Percentiles rank a stretch among this genome's conserved stretches.
Conservation (phyloP, 92 coral and sea anemone species). For the Anthopleura xanthogrammica region DNA sequence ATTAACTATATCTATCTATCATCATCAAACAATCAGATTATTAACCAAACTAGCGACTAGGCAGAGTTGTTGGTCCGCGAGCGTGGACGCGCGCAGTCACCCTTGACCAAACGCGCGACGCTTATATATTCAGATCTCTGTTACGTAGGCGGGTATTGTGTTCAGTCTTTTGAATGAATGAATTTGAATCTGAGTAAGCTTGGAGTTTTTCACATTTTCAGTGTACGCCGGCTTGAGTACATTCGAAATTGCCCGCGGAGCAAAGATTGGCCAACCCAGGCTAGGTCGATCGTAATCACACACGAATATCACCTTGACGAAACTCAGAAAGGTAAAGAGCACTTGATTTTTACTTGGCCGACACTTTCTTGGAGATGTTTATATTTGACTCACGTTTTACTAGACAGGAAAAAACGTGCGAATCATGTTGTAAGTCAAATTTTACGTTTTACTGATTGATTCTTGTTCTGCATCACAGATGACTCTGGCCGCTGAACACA, state of each 20-base stretch:
- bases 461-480: slow-evolving; percentile 23
- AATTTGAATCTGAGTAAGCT: slow-evolving; percentile 75
- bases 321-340: slow-evolving; percentile 10
- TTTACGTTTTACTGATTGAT: slow-evolving; percentile 12
- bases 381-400: slow-evolving; percentile 26
- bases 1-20: background rate
- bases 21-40: background rate
- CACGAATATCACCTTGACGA: background rate
- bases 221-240: slow-evolving; percentile 54
- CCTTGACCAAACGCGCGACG: slow-evolving; percentile 33
- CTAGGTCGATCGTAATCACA: slow-evolving; percentile 15
- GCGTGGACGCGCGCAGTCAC: slow-evolving; percentile 27
- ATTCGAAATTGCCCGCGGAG: slow-evolving; percentile 35
- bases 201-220: slow-evolving; percentile 59
- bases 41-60: slow-evolving; percentile 4
- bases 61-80: background rate
- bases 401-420: slow-evolving; percentile 46
- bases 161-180: slow-evolving; percentile 73
- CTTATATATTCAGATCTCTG: slow-evolving; percentile 36
- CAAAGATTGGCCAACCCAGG: slow-evolving; percentile 9
- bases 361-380: slow-evolving; percentile 7
- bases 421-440: background rate
- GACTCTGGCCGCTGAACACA: slow-evolving; percentile 50
- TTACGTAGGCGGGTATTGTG: slow-evolving; percentile 79
- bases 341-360: background rate